Conservation (phyloP, 2,113 vertebrate species). For the Pontoporia blainvillei region DNA sequence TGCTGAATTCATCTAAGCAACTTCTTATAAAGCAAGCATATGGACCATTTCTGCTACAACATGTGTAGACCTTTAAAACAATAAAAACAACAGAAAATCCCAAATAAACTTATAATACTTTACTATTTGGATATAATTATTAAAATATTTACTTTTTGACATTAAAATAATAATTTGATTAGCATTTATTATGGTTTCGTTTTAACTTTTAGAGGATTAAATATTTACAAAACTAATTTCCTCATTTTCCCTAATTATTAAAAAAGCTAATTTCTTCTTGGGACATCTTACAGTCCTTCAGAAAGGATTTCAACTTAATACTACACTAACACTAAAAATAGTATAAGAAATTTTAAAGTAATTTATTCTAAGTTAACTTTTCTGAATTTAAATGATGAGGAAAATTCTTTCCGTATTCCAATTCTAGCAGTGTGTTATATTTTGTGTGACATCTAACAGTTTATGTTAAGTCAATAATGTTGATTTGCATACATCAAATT, state of each 20-base stretch:
- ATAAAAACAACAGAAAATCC: background rate
- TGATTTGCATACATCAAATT: constrained; percentile 74
- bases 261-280: background rate
- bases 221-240: background rate
- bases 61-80: background rate
- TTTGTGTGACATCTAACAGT: constrained; percentile 76
- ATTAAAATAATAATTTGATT: background rate
- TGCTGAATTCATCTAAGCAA: background rate
- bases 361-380: constrained; percentile 75
- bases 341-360: constrained; percentile 66
- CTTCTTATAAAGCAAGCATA: background rate
- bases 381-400: constrained; percentile 77
- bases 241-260: background rate
- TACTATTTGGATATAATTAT: background rate
- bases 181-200: background rate
- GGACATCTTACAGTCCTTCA: background rate
- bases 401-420: constrained; percentile 75
- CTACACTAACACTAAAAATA: constrained; percentile 62
- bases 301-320: constrained; percentile 60
- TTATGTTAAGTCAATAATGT: constrained; percentile 79
- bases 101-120: background rate
- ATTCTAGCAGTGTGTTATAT: constrained; percentile 78
- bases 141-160: background rate
- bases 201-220: background rate
- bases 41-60: background rate